Percentiles rank a stretch among this genome's conserved stretches.
phyloP scores from a whole-genome alignment of 2,797 vertebrate species.

The Ctenopoma kingsleyae region DNA sequence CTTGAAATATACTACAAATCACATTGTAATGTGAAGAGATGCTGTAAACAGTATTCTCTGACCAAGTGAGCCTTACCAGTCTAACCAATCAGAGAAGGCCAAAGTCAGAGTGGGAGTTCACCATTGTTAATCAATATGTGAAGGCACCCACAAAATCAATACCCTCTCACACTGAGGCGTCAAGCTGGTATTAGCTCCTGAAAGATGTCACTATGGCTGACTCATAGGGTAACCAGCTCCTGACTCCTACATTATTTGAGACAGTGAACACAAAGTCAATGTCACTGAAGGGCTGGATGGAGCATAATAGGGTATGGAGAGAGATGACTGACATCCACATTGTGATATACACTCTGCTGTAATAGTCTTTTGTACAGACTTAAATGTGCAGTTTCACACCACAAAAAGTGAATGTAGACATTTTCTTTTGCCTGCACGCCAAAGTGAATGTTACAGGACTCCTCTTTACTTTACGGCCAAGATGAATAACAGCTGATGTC shows the following conservation, averaged over 20 bases:
- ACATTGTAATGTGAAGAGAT: background rate
- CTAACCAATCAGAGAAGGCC: background rate
- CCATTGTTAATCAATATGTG: background rate
- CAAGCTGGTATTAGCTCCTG: background rate
- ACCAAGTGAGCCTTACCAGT: background rate
- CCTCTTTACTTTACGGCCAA: conserved; percentile 49
- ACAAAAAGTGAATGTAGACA: conserved; percentile 34
- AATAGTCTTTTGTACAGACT: conserved; percentile 7
- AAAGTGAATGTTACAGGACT: conserved; percentile 54
- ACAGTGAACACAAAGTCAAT: background rate
- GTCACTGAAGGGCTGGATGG: background rate
- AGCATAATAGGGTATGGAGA: background rate
- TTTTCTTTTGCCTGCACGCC: conserved; percentile 37
- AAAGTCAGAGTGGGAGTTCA: background rate
- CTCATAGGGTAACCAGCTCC: background rate
- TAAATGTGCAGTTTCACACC: conserved; percentile 6
- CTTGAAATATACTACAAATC: background rate
- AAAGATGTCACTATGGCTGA: background rate
- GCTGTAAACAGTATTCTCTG: background rate
- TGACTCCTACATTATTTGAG: background rate
- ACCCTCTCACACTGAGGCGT: background rate
- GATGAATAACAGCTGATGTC: conserved; percentile 66
- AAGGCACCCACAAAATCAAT: background rate
- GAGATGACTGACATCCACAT: background rate
- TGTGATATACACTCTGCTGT: conserved; percentile 12